Percentiles rank a stretch among this genome's conserved stretches.
Conservation (phyloP, 2,113 vertebrate species). For the Atractosteus spatula region DNA sequence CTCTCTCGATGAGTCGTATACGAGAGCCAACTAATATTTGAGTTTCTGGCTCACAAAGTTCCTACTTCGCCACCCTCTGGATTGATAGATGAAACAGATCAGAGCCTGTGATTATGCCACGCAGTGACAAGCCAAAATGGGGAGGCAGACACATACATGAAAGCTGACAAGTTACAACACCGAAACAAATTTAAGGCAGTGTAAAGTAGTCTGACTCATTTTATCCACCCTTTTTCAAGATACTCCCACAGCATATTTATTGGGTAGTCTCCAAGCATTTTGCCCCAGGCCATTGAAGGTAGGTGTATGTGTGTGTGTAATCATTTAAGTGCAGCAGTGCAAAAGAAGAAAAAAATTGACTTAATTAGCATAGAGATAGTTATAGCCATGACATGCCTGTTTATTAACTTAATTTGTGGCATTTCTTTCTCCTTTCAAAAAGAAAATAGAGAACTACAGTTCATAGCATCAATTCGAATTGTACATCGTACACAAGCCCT, state of each 20-base stretch:
- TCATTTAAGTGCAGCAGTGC: no score
- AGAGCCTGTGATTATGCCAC: background rate
- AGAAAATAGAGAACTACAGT: no score
- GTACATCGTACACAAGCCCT: no score
- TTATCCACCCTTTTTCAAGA: background rate
- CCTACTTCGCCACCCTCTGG: background rate
- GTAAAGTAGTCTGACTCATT: background rate
- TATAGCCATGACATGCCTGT: no score
- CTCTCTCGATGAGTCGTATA: background rate
- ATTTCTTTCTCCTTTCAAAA: no score
- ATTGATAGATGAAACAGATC: conserved; percentile 5
- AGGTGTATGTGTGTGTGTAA: no score
- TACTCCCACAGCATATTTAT: background rate
- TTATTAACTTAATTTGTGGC: no score
- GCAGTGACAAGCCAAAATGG: background rate
- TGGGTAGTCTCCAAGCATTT: background rate
- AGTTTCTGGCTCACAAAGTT: background rate
- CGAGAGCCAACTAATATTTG: background rate
- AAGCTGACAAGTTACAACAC: conserved; percentile 1
- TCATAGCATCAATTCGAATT: no score
- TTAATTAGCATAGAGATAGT: no score
- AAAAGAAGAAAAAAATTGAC: no score
- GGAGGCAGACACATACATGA: background rate
- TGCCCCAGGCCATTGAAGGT: no score
- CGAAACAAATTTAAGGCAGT: background rate